A percentile compares a stretch with the other conserved stretches of the same genome.
These are phyloP conservation scores for Gadopsis marmoratus DNA, from an alignment of 2,797 vertebrate genomes.

Conservation along the genomic window DNA sequence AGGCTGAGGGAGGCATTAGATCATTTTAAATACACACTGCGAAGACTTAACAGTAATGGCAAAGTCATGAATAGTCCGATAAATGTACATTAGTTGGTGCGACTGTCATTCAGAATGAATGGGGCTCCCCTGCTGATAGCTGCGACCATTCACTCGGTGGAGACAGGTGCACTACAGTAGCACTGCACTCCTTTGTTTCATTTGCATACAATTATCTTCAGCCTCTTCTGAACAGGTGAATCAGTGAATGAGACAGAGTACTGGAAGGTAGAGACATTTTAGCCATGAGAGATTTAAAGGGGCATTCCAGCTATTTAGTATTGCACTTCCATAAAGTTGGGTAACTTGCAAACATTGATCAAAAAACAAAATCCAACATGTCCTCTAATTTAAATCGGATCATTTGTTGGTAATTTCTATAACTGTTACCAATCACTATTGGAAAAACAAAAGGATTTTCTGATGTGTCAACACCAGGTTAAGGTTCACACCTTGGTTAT, in stretches of 20 bases:
- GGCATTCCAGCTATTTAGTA: background rate
- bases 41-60: conserved; percentile 50
- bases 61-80: conserved; percentile 40
- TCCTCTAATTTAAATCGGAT: background rate
- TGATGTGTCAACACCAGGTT: background rate
- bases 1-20: conserved; percentile 22
- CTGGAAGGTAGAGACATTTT: background rate
- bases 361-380: background rate
- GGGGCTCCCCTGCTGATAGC: conserved; percentile 22
- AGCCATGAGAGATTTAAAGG: background rate
- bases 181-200: background rate
- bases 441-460: background rate
- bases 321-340: background rate
- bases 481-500: too few species aligned
- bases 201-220: conserved; percentile 41
- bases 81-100: conserved; percentile 41
- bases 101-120: conserved; percentile 48
- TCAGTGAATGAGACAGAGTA: background rate
- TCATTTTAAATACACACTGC: conserved; percentile 57
- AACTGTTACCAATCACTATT: background rate
- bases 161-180: conserved; percentile 1
- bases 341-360: background rate
- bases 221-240: conserved; percentile 3
- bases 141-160: conserved; percentile 13
- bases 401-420: too few species aligned